A percentile compares a stretch with the other conserved stretches of the same genome.
phyloP scores from a whole-genome alignment of 2,113 vertebrate genomes.

The Leptocoma aspasia region DNA sequence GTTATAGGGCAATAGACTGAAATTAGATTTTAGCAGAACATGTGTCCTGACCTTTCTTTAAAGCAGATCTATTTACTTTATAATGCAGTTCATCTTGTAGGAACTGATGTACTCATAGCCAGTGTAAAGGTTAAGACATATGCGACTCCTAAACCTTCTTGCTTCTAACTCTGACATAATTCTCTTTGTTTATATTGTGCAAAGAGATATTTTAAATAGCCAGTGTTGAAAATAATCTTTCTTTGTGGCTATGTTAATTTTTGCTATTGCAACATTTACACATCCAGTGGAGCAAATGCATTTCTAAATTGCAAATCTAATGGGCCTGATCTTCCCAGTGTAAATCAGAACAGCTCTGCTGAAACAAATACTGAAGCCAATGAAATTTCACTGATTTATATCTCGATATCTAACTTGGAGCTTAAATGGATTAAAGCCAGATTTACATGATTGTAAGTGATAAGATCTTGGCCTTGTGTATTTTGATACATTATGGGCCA shows the following conservation, averaged over 20 bases:
- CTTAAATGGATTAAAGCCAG: conserved; percentile 39
- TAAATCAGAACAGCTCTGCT: conserved; percentile 32
- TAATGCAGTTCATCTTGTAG: conserved; percentile 87
- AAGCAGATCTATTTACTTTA: conserved; percentile 92
- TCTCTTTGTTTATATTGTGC: conserved; percentile 8
- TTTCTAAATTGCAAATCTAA: conserved; percentile 47
- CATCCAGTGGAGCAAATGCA: conserved; percentile 11
- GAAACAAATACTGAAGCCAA: conserved; percentile 7
- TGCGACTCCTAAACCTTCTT: conserved; percentile 74
- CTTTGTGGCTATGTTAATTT: conserved; percentile 34
- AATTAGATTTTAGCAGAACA: conserved; percentile 92
- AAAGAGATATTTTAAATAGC: conserved; percentile 3
- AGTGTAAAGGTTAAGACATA: conserved; percentile 90
- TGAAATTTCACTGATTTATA: conserved; percentile 23
- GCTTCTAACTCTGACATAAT: conserved; percentile 39
- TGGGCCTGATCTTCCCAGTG: background rate
- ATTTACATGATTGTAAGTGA: conserved; percentile 37
- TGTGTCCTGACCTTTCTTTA: conserved; percentile 94
- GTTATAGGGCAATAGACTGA: conserved; percentile 81
- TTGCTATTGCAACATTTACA: background rate
- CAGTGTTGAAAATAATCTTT: conserved; percentile 14
- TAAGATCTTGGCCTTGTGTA: conserved; percentile 35
- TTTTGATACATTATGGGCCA: conserved; percentile 44
- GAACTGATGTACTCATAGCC: conserved; percentile 81
- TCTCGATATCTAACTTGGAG: conserved; percentile 10